Percentiles rank a stretch among this genome's conserved stretches.
These are phyloP conservation scores for Periparus ater DNA, from an alignment of 2,797 vertebrate genomes.

Conservation along the genomic window DNA sequence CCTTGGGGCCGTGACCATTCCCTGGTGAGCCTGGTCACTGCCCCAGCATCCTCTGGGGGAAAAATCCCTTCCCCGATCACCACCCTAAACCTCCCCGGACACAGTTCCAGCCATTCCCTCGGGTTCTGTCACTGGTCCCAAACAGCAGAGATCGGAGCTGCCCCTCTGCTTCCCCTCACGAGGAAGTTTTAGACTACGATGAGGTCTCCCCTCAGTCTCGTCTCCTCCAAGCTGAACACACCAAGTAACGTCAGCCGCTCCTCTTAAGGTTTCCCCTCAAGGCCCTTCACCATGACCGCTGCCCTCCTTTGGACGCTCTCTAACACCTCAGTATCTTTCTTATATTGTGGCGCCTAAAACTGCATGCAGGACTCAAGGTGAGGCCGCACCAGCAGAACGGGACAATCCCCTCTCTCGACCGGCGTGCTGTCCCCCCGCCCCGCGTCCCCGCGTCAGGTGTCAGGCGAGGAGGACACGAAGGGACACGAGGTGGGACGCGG, in stretches of 20 bases:
- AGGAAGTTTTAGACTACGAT: background rate
- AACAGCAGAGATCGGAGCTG: background rate
- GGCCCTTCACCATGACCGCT: background rate
- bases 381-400: background rate
- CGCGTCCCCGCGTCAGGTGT: background rate
- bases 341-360: background rate
- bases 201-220: background rate
- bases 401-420: background rate
- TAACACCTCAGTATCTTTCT: rapidly evolving
- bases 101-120: background rate
- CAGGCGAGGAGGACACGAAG: background rate
- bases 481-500: background rate
- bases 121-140: background rate
- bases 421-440: background rate
- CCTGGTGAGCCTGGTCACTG: background rate
- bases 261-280: background rate
- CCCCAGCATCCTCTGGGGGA: rapidly evolving
- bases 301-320: background rate
- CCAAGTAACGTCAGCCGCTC: background rate
- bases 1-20: rapidly evolving
- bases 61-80: background rate
- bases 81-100: background rate
- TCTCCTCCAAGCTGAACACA: background rate
- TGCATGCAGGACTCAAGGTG: background rate
- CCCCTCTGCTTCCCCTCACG: background rate